phyloP scores from a whole-genome alignment of 2,888 invertebrate genomes.

The Drosophila fulvimacula region DNA sequence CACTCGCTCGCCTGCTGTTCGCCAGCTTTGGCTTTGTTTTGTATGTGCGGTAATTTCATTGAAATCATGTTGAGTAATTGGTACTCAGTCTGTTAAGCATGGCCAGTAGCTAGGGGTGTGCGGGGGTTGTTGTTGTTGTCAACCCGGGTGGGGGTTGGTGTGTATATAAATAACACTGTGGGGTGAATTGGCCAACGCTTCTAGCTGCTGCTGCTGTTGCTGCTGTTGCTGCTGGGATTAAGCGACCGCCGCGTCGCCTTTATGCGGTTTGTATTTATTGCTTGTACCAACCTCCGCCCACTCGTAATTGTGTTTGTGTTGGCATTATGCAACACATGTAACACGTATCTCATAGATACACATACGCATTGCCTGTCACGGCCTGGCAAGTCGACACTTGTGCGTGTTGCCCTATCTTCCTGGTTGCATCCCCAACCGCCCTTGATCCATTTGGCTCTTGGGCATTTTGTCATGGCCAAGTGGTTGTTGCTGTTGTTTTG shows the following conservation, averaged over 20 bases:
- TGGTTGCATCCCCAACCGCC: constrained; percentile 1
- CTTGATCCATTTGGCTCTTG: constrained; percentile 1
- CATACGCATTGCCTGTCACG: constrained; percentile 37
- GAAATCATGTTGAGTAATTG: constrained; percentile 85
- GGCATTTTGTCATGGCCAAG: constrained; percentile 57
- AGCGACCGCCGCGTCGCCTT: constrained; percentile 69
- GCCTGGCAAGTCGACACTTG: constrained; percentile 55
- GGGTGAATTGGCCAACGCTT: constrained; percentile 46
- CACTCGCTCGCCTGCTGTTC: constrained; percentile 13
- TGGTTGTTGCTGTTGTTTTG: constrained; percentile 73
- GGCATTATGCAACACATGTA: constrained; percentile 75
- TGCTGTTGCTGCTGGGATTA: constrained; percentile 61
- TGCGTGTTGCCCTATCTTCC: constrained; percentile 11
- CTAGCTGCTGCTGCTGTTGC: constrained; percentile 21
- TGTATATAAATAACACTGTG: constrained; percentile 67
- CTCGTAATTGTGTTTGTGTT: constrained; percentile 67
- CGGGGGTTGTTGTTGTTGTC: constrained; percentile 3
- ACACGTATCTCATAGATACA: constrained; percentile 75
- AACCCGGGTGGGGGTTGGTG: constrained; percentile 15
- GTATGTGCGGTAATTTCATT: constrained; percentile 82
- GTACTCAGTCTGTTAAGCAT: constrained; percentile 45
- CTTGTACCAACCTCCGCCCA: constrained; percentile 26
- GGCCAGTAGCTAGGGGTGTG: constrained; percentile 6
- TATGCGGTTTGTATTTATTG: constrained; percentile 84
- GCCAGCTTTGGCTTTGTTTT: constrained; percentile 59